phyloP scores from a whole-genome alignment of 1,140 invertebrate species.

The Diplogasteroides magnus region DNA sequence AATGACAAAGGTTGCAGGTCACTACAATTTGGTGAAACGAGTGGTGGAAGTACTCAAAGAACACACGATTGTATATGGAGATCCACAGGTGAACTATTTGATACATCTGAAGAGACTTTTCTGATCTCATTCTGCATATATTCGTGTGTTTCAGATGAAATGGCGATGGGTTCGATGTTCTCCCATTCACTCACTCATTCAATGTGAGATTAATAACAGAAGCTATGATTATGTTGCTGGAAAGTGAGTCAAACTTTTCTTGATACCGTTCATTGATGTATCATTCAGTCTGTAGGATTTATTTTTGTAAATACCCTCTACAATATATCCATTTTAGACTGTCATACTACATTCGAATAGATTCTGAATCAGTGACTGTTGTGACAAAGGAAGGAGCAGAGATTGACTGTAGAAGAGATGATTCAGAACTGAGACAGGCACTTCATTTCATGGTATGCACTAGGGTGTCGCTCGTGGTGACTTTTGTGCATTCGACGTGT shows the following conservation, averaged over 20 bases:
- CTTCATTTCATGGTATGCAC: not conserved
- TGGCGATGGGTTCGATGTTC: not conserved
- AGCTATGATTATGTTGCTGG: not conserved
- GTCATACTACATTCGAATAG: not conserved
- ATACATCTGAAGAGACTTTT: no score
- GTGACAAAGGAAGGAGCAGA: not conserved
- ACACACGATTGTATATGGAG: not conserved
- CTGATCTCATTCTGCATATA: no score
- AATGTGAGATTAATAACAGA: not conserved
- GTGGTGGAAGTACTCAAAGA: not conserved
- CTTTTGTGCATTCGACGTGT: no score
- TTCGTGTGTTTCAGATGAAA: not conserved
- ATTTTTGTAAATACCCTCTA: not conserved
- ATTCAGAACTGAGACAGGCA: not conserved
- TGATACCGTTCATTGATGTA: not conserved
- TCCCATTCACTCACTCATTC: not conserved
- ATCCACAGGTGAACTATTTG: not conserved
- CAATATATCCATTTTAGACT: not conserved
- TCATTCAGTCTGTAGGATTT: no score
- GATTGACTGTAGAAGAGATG: not conserved
- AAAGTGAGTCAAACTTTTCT: not conserved
- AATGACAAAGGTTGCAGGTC: not conserved
- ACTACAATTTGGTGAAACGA: not conserved
- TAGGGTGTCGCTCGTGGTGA: no score
- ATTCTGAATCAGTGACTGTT: not conserved